phyloP scores from a whole-genome alignment of 2,888 invertebrate genomes.

The Panopea generosa region DNA sequence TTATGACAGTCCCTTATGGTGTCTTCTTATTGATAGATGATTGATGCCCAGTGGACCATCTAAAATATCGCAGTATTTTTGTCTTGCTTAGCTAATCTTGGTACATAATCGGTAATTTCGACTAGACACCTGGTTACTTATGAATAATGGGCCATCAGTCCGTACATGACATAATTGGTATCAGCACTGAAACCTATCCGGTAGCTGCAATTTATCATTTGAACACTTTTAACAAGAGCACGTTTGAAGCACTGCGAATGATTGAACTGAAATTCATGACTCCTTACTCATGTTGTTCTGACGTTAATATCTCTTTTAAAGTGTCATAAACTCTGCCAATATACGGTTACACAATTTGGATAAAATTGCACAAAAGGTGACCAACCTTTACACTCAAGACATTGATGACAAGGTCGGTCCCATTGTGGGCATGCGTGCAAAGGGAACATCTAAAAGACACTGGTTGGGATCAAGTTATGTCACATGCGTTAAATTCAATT shows the following conservation, averaged over 20 bases:
- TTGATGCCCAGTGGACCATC: too few relatives aligned
- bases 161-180: conserved; percentile 31
- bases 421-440: conserved; percentile 41
- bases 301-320: conserved; percentile 23
- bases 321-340: conserved; percentile 35
- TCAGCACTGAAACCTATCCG: conserved; percentile 12
- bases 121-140: conserved; percentile 35
- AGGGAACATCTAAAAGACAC: conserved; percentile 30
- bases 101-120: too few relatives aligned
- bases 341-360: conserved; percentile 42
- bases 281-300: conserved; percentile 18
- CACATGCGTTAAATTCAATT: conserved; percentile 22
- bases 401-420: conserved; percentile 38
- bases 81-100: too few relatives aligned
- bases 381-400: conserved; percentile 43
- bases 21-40: too few relatives aligned
- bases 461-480: conserved; percentile 31
- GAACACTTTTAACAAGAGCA: conserved; percentile 16
- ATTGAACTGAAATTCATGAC: conserved; percentile 8
- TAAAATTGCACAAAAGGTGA: conserved; percentile 40
- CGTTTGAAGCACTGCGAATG: conserved; percentile 13
- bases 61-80: too few relatives aligned
- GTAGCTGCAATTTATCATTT: conserved; percentile 24
- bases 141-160: conserved; percentile 22
- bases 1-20: too few relatives aligned